Evolutionary conservation across 2,113 vertebrate species (phyloP), one percentile per base, ranked within the genome.

Genomic region (Otis tarda): DNA sequence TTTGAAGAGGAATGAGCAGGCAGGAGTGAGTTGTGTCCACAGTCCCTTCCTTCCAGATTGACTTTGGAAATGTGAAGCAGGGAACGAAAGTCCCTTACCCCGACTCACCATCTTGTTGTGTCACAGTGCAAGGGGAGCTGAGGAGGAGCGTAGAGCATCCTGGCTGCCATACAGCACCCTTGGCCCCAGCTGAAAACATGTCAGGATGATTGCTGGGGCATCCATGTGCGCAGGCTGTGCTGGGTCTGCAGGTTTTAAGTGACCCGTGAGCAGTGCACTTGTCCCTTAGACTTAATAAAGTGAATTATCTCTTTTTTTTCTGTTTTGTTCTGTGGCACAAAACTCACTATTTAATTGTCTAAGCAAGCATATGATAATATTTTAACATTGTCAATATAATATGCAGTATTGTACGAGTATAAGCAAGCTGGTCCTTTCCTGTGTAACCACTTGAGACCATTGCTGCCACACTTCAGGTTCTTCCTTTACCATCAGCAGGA

Each of bases 331-430:
- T 53, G 24, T 41, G 18, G 14, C 47, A 50, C 45, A n/a, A 27
- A 81, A 2, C 6, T 50, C 0, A 0, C 10, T 33, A 6, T 28
- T 86, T 64, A 52, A 17, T 74, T 30, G 5, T 25, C 21, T 63
- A 74, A 39, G 4, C 8, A 79, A 91, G 74, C 19, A 67, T 37
- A 22, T 10, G 21, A 68, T 16, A n/a, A 24, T 6, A 39, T 82
- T 77, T 81, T 93, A 37, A 67, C 14, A 16, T 31, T 75, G 67
- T 31, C 56, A 80, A 7, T 49, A 28, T 71, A 84, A 90, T 28
- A 35, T 10, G 33, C 4, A 67, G 41, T 43, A 43, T 43, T 43
- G 14, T 43, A 43, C 14, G 13, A 61, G 3, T 68, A 91, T 45
- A 12, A 92, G 25, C 33, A 65, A 24, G 12, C 14, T 77, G 27